Conservation (phyloP, 2,113 vertebrate species). For the Mormyrus lacerda region DNA sequence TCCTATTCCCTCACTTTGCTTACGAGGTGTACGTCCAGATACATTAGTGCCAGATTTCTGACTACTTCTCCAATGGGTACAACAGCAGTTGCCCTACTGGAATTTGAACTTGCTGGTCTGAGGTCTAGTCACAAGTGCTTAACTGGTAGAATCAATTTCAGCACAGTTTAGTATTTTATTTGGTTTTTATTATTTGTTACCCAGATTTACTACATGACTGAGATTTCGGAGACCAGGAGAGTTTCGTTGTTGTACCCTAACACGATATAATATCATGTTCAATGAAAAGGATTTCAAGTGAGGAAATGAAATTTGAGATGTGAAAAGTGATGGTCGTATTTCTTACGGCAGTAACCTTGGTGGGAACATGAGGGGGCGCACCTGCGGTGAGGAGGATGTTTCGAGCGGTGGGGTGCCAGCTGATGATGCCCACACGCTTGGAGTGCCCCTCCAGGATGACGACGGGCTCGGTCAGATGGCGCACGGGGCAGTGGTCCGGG, state of each 20-base stretch:
- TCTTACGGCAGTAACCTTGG: background rate
- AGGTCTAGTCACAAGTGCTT: background rate
- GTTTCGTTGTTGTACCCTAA: background rate
- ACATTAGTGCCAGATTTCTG: background rate
- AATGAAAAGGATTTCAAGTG: background rate
- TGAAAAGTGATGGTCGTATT: background rate
- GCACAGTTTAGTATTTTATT: background rate
- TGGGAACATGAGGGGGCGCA: slow-evolving; percentile 12
- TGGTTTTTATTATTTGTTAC: background rate
- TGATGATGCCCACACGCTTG: slow-evolving; percentile 59
- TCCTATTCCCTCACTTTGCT: background rate
- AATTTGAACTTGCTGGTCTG: background rate
- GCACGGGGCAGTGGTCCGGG: slow-evolving; percentile 46
- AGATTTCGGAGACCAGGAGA: background rate
- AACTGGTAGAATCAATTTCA: background rate
- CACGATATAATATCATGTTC: background rate
- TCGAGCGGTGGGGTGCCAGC: slow-evolving; percentile 61
- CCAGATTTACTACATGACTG: background rate
- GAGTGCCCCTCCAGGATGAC: slow-evolving; percentile 63
- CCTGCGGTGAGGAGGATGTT: slow-evolving; percentile 63
- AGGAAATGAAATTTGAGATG: background rate
- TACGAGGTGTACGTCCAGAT: background rate
- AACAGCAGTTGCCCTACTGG: background rate
- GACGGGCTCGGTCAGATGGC: slow-evolving; percentile 50
- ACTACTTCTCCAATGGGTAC: background rate